Evolutionary conservation across 1,140 invertebrate genomes (phyloP).

Genomic region (Drosophila sulfurigaster): DNA sequence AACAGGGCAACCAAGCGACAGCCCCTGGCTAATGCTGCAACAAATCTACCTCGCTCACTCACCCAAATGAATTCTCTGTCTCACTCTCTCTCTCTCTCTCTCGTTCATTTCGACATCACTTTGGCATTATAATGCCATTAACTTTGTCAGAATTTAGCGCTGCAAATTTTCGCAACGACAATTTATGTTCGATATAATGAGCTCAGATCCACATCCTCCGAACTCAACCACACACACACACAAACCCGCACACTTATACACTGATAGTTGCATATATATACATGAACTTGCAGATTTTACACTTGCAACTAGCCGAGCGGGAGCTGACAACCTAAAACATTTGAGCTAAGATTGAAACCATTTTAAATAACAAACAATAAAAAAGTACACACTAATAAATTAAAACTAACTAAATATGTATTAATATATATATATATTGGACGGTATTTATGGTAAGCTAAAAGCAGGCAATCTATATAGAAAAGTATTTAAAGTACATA

Average conservation of each 20-base stretch:
- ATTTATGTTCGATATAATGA: conserved; percentile 83
- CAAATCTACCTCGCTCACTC: neutral
- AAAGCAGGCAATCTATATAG: too few species aligned
- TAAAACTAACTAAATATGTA: too few species aligned
- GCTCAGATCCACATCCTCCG: conserved; percentile 27
- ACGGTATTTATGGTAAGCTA: too few species aligned
- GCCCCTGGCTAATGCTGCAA: conserved; percentile 28
- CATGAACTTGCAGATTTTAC: conserved; percentile 1
- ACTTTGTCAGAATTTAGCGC: conserved; percentile 79
- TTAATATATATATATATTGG: too few species aligned
- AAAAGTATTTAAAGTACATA: too few species aligned
- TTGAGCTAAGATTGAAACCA: neutral
- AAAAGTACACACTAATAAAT: too few species aligned
- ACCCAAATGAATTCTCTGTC: neutral
- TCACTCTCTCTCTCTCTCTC: neutral
- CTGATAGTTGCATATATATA: conserved; percentile 2
- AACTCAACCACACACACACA: conserved; percentile 1
- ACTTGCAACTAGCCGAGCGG: conserved; percentile 1
- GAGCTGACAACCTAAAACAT: conserved; percentile 30
- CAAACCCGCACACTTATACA: neutral
- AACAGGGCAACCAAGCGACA: conserved; percentile 21
- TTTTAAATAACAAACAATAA: too few species aligned
- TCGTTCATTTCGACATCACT: conserved; percentile 25
- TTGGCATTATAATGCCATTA: conserved; percentile 82
- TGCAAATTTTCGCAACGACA: conserved; percentile 68